Conservation (phyloP, 2,113 vertebrate species). For the Aramus guarauna region DNA sequence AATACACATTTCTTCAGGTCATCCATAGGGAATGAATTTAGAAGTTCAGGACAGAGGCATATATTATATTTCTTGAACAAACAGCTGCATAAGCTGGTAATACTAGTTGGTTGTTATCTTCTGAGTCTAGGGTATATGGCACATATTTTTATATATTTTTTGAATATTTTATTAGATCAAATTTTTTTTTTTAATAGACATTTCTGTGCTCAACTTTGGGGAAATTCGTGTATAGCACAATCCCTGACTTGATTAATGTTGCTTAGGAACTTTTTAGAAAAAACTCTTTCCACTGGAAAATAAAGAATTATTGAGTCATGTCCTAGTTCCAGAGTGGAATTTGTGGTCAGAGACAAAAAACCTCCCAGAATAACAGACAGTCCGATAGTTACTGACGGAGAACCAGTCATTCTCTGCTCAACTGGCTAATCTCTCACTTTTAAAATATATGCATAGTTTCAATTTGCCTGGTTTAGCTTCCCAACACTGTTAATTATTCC, state of each 20-base stretch:
- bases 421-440: not conserved
- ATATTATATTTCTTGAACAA: not conserved
- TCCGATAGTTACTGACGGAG: not conserved
- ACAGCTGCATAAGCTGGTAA: not conserved
- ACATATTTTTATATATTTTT: not conserved
- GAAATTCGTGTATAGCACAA: not conserved
- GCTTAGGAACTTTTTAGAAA: not conserved
- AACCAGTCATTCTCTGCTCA: not conserved
- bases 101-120: not conserved
- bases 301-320: not conserved
- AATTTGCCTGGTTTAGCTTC: not conserved
- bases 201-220: not conserved
- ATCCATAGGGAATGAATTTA: not conserved
- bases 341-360: not conserved
- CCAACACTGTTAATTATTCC: not conserved
- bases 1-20: not conserved
- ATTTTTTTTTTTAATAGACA: not conserved
- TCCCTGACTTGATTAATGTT: not conserved
- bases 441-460: rapidly evolving
- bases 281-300: not conserved
- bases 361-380: not conserved
- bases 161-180: not conserved
- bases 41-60: not conserved
- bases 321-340: not conserved
- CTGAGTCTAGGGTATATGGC: not conserved